A percentile compares a stretch with the other conserved stretches of the same genome.
Evolutionary conservation across 2,888 invertebrate species (phyloP).

Genomic region (Brassicogethes aeneus): DNA sequence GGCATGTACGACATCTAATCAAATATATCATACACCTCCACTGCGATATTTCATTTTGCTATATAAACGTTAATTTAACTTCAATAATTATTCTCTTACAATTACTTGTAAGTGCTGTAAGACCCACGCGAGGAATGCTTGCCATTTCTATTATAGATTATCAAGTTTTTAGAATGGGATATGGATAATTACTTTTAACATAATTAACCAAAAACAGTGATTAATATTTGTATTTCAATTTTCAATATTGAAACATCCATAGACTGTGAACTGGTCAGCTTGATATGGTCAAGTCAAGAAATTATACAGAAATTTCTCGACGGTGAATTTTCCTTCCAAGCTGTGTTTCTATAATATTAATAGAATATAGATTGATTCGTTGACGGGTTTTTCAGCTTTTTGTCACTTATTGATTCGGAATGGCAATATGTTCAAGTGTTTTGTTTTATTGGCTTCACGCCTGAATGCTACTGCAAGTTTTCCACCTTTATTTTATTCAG

Average conservation of each 20-base stretch:
- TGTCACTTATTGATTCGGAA: constrained; percentile 25
- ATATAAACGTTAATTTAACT: constrained; percentile 28
- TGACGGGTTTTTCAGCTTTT: constrained; percentile 31
- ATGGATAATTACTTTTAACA: too few relatives aligned
- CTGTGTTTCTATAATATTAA: constrained; percentile 28
- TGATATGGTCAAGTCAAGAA: constrained; percentile 24
- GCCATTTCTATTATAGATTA: constrained; percentile 5
- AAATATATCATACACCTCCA: constrained; percentile 25
- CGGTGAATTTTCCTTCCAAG: not conserved
- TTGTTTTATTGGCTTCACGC: constrained; percentile 1
- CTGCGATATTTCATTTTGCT: constrained; percentile 22
- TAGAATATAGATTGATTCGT: constrained; percentile 37
- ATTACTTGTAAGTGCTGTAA: constrained; percentile 15
- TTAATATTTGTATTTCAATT: too few relatives aligned
- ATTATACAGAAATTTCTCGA: constrained; percentile 23
- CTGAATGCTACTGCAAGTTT: too few relatives aligned
- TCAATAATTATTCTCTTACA: constrained; percentile 25
- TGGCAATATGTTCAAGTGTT: constrained; percentile 23
- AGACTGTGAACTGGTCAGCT: too few relatives aligned
- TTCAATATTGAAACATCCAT: too few relatives aligned
- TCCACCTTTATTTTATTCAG: too few relatives aligned
- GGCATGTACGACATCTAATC: constrained; percentile 17
- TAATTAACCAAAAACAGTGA: too few relatives aligned
- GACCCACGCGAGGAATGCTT: constrained; percentile 1
- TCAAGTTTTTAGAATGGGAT: not conserved